Conservation (phyloP, 2,888 invertebrate genomes). For the Phalangium opilio region DNA sequence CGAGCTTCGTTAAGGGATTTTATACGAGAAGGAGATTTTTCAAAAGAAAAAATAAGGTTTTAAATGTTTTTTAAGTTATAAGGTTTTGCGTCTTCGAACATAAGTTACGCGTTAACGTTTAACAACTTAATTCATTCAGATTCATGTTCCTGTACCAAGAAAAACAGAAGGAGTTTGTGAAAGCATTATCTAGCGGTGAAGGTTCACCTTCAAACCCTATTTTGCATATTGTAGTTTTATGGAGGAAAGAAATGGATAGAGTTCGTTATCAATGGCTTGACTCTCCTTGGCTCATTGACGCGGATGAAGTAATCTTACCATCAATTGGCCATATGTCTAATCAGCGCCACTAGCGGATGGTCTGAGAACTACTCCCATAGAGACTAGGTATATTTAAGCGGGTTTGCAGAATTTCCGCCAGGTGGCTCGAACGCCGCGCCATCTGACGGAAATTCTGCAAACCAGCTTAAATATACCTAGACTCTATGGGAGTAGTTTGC, state of each 20-base stretch:
- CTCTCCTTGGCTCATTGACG: conserved; percentile 39
- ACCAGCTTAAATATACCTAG: no score
- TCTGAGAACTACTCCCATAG: no score
- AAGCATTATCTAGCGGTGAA: conserved; percentile 43
- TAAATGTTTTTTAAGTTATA: no score
- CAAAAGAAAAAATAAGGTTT: conserved; percentile 14
- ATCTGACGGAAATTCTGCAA: no score
- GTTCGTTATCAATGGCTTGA: conserved; percentile 82
- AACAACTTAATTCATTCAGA: conserved; percentile 1
- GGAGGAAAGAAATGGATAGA: conserved; percentile 71
- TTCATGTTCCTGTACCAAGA: conserved; percentile 77
- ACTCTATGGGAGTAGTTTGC: no score
- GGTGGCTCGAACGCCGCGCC: no score
- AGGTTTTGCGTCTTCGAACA: no score
- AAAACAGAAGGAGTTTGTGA: conserved; percentile 64
- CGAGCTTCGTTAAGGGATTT: conserved; percentile 55
- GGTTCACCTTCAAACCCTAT: conserved; percentile 44
- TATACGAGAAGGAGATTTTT: conserved; percentile 42
- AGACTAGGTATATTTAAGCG: no score
- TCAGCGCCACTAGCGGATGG: no score
- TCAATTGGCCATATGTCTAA: no score
- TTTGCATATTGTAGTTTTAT: conserved; percentile 66
- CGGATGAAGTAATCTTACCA: conserved; percentile 30
- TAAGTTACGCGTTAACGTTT: no score
- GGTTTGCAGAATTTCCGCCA: no score